Conservation (phyloP, 2,113 vertebrate genomes). For the Lethenteron reissneri region DNA sequence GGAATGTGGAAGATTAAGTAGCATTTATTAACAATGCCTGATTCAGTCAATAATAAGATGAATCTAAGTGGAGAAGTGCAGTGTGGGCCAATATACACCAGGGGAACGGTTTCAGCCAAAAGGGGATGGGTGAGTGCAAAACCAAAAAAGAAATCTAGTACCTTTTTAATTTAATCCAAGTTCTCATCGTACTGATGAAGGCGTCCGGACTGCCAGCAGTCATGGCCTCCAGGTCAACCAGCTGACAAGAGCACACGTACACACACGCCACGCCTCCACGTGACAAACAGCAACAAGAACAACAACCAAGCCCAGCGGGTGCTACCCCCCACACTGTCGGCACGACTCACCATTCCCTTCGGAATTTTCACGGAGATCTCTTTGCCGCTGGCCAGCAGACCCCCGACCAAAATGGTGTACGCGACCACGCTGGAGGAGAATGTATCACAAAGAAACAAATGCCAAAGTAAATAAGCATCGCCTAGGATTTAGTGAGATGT, state of each 20-base stretch:
- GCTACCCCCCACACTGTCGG: neutral
- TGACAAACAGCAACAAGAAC: neutral
- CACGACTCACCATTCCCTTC: constrained; percentile 56
- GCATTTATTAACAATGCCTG: neutral
- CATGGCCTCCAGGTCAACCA: constrained; percentile 97
- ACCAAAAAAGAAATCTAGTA: constrained; percentile 15
- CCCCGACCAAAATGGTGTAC: constrained; percentile 84
- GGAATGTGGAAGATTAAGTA: neutral
- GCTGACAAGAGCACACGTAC: constrained; percentile 20
- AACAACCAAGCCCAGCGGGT: neutral
- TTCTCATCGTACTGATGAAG: constrained; percentile 67
- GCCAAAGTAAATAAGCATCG: neutral
- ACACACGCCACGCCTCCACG: neutral
- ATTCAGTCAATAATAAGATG: neutral
- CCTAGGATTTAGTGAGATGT: neutral
- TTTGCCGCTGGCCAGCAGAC: constrained; percentile 83
- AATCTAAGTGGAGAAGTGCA: too few relatives aligned
- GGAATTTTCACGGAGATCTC: constrained; percentile 77
- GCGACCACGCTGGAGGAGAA: constrained; percentile 46
- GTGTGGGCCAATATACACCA: neutral
- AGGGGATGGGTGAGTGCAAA: neutral
- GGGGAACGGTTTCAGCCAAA: neutral
- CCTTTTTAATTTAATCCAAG: constrained; percentile 89
- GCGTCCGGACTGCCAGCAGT: constrained; percentile 59
- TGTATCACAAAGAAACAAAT: constrained; percentile 7